Evolutionary conservation across 2,113 vertebrate genomes (phyloP).

Genomic region (Microtus montanus): DNA sequence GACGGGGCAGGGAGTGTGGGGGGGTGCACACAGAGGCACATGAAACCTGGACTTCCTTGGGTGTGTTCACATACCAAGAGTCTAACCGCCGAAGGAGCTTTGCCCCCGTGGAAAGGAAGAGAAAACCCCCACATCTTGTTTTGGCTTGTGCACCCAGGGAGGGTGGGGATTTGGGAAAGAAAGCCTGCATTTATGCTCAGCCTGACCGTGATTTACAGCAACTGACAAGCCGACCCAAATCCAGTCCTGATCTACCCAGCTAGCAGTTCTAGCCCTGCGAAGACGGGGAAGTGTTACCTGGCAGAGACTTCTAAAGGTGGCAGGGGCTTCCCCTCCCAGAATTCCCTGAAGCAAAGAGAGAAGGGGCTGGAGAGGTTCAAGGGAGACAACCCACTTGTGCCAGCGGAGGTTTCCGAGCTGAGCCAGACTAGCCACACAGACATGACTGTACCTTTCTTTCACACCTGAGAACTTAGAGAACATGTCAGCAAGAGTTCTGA

Average conservation of each 20-base stretch:
- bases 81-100: background rate
- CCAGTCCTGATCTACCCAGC: background rate
- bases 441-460: background rate
- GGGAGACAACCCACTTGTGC: fast-evolving
- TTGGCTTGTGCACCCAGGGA: constrained; percentile 2
- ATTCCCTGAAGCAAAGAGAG: background rate
- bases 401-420: fast-evolving
- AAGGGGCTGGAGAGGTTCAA: background rate
- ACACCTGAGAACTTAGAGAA: background rate
- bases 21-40: background rate
- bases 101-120: background rate
- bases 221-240: background rate
- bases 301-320: background rate
- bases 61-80: background rate
- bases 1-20: background rate
- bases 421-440: background rate
- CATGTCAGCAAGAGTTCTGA: fast-evolving
- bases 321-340: background rate
- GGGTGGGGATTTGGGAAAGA: background rate
- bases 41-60: background rate
- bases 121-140: constrained; percentile 52
- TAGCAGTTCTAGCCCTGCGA: background rate
- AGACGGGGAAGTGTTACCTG: background rate
- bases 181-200: constrained; percentile 36
- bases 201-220: constrained; percentile 34